Evolutionary conservation across 2,113 vertebrate species (phyloP).

Genomic region (Xenus cinereus): DNA sequence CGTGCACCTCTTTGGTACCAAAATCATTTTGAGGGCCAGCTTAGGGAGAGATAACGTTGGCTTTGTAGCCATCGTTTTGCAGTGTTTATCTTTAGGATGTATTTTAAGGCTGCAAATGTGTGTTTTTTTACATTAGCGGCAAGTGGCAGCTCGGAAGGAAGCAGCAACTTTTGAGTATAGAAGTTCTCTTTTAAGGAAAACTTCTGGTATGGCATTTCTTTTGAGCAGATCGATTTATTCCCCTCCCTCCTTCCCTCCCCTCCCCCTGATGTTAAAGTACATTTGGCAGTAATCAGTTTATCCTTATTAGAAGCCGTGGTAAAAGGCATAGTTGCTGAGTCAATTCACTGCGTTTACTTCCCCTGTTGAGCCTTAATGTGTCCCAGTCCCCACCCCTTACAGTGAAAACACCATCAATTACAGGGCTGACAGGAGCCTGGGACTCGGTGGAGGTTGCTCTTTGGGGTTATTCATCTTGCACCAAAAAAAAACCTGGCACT

Average conservation of each 20-base stretch:
- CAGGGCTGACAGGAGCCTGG: conserved; percentile 82
- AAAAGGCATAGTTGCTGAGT: conserved; percentile 84
- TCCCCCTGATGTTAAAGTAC: conserved; percentile 23
- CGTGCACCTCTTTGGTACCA: neutral
- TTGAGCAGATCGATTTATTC: conserved; percentile 11
- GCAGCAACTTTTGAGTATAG: neutral
- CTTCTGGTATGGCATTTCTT: conserved; percentile 13
- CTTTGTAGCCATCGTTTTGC: neutral
- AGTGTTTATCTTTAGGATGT: neutral
- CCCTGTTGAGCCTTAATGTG: conserved; percentile 71
- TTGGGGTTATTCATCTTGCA: conserved; percentile 82
- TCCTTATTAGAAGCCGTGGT: conserved; percentile 75
- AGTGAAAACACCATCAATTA: conserved; percentile 97
- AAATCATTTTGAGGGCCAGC: conserved; percentile 2
- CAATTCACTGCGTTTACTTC: conserved; percentile 77
- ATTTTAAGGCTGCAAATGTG: conserved; percentile 28
- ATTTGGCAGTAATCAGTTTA: conserved; percentile 79
- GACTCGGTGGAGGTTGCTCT: conserved; percentile 78
- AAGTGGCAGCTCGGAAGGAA: neutral
- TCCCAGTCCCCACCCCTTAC: conserved; percentile 85
- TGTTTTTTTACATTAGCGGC: neutral
- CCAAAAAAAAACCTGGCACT: conserved; percentile 70
- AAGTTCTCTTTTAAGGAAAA: conserved; percentile 16
- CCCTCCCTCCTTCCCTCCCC: too few relatives aligned
- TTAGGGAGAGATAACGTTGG: neutral